These are phyloP conservation scores for Morpho helenor DNA, from an alignment of 2,888 invertebrate species.

Conservation along the genomic window DNA sequence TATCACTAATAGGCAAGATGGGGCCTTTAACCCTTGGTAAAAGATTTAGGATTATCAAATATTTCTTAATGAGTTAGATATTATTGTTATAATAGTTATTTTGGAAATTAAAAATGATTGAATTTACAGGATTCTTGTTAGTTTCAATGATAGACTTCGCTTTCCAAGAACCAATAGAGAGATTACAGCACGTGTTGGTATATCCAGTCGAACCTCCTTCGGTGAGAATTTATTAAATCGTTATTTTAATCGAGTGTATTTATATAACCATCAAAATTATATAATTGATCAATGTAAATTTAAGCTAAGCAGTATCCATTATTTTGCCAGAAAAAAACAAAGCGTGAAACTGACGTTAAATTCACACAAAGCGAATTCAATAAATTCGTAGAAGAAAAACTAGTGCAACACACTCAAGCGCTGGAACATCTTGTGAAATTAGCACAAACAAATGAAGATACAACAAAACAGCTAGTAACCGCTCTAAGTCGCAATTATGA, in stretches of 20 bases:
- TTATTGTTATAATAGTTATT: slow-evolving; percentile 4
- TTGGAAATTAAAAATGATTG: background rate
- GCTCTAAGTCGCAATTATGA: slow-evolving; percentile 35
- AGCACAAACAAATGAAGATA: slow-evolving; percentile 38
- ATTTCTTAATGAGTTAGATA: background rate
- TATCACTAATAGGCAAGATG: slow-evolving; percentile 45
- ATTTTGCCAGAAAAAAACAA: slow-evolving; percentile 43
- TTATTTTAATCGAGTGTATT: background rate
- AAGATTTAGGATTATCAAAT: slow-evolving; percentile 22
- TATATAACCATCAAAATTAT: background rate
- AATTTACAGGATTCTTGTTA: slow-evolving; percentile 28
- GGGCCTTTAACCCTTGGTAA: slow-evolving; percentile 46
- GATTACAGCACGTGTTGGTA: slow-evolving; percentile 36
- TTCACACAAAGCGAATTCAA: slow-evolving; percentile 29
- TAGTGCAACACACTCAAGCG: slow-evolving; percentile 50
- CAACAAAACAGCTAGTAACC: slow-evolving; percentile 43
- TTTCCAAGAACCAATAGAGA: slow-evolving; percentile 32
- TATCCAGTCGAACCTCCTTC: slow-evolving; percentile 31
- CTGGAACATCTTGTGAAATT: slow-evolving; percentile 46
- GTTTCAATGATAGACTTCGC: slow-evolving; percentile 28
- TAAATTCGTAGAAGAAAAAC: slow-evolving; percentile 47
- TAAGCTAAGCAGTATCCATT: slow-evolving; percentile 22
- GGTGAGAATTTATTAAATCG: slow-evolving; percentile 34
- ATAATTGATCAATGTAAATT: background rate
- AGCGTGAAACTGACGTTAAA: slow-evolving; percentile 33